Percentiles rank a stretch among this genome's conserved stretches.
These are phyloP conservation scores for Lepetodrilus schrolli DNA, from an alignment of 2,888 invertebrate species.

Conservation along the genomic window DNA sequence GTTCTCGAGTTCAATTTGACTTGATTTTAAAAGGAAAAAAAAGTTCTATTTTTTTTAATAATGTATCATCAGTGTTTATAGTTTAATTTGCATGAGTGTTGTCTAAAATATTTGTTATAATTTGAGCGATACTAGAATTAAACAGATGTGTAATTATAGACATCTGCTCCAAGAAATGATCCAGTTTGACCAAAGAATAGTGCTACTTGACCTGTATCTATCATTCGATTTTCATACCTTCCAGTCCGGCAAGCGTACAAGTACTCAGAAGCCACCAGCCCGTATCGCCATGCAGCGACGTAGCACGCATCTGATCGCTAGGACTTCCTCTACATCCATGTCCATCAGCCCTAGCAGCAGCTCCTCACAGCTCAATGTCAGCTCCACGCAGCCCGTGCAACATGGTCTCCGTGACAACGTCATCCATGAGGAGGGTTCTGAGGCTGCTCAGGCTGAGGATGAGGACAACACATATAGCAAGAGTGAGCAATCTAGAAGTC, in stretches of 20 bases:
- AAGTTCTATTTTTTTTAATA: too few species aligned
- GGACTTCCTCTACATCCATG: background rate
- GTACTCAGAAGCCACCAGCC: background rate
- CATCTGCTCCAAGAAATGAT: too few species aligned
- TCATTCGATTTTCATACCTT: too few species aligned
- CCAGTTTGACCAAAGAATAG: too few species aligned
- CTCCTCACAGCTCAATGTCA: conserved; percentile 24
- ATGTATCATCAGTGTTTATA: too few species aligned
- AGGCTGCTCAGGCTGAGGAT: conserved; percentile 41
- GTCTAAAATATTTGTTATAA: too few species aligned
- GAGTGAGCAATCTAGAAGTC: conserved; percentile 47
- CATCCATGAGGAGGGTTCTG: background rate
- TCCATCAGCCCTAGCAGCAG: conserved; percentile 29
- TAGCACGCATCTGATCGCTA: background rate
- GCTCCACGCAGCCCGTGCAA: background rate
- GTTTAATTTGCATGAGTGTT: too few species aligned
- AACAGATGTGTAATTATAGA: too few species aligned
- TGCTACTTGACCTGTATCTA: too few species aligned
- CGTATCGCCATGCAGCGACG: background rate
- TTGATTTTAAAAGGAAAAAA: too few species aligned
- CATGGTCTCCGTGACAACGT: background rate
- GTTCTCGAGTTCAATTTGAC: too few species aligned
- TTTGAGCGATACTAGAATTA: too few species aligned
- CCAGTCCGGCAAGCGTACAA: background rate
- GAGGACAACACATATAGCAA: conserved; percentile 50